Conservation (phyloP, 2,888 invertebrate species). For the Sceliomorpha sp. region DNA sequence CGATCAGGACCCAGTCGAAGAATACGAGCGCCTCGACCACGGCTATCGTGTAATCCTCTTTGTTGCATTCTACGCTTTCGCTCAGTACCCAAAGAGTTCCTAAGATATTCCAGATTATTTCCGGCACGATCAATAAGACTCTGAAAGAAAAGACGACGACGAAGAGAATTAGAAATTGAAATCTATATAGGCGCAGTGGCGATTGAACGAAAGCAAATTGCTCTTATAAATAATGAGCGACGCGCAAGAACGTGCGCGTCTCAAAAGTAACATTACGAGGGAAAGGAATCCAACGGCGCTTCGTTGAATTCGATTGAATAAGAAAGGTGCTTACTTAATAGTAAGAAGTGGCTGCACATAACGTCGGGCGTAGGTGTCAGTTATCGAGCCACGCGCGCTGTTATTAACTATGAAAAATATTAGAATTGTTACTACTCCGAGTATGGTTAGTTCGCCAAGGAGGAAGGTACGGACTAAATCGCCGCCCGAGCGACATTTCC, state of each 20-base stretch:
- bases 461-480: conserved; percentile 87
- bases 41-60: conserved; percentile 86
- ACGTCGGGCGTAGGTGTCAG: conserved; percentile 86
- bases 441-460: conserved; percentile 85
- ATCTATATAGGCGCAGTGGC: too few species aligned
- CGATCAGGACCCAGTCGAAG: conserved; percentile 90
- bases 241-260: too few species aligned
- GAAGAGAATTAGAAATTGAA: too few species aligned
- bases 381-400: conserved; percentile 89
- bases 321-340: conserved; percentile 82
- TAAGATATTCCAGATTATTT: conserved; percentile 89
- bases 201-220: too few species aligned
- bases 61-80: conserved; percentile 85
- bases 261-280: too few species aligned
- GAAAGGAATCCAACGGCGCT: too few species aligned
- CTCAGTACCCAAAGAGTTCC: conserved; percentile 92
- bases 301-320: conserved; percentile 7
- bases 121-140: conserved; percentile 88
- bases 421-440: conserved; percentile 84
- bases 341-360: conserved; percentile 87
- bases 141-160: conserved; percentile 81
- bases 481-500: conserved; percentile 87
- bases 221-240: not conserved
- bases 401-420: conserved; percentile 86
- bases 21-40: conserved; percentile 89